Evolutionary conservation across 2,888 invertebrate genomes (phyloP).

Genomic region (Idaea aversata): DNA sequence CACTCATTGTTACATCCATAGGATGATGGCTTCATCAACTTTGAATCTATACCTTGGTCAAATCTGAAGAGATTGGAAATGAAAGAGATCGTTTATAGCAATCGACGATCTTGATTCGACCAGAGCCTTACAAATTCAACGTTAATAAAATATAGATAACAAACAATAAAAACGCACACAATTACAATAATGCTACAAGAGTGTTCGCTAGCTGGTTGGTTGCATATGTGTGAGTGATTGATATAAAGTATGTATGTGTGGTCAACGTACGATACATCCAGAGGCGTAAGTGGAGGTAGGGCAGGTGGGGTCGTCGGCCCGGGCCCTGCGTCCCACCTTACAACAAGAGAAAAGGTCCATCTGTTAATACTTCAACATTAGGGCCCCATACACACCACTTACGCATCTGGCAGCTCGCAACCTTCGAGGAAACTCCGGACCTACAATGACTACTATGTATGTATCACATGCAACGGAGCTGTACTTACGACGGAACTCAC

Average conservation of each 20-base stretch:
- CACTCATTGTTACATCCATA: neutral
- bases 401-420: slow-evolving; percentile 72
- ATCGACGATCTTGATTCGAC: neutral
- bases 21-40: neutral
- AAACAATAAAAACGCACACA: slow-evolving; percentile 14
- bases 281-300: slow-evolving; percentile 81
- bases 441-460: slow-evolving; percentile 8
- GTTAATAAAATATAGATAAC: neutral
- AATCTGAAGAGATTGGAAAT: neutral
- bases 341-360: slow-evolving; percentile 75
- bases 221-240: slow-evolving; percentile 28
- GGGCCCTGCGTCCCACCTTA: slow-evolving; percentile 80
- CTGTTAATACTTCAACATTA: slow-evolving; percentile 65
- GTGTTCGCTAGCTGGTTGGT: slow-evolving; percentile 55
- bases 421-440: slow-evolving; percentile 13
- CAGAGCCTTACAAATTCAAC: neutral
- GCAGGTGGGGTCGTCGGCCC: slow-evolving; percentile 79
- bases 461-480: neutral
- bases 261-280: slow-evolving; percentile 80
- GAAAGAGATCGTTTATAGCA: neutral
- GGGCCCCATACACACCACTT: slow-evolving; percentile 76
- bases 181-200: slow-evolving; percentile 29
- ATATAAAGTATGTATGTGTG: slow-evolving; percentile 40
- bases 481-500: neutral
- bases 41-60: slow-evolving; percentile 1